Evolutionary conservation across 1,140 invertebrate genomes (phyloP).

Genomic region (Thaumetopoea pityocampa): DNA sequence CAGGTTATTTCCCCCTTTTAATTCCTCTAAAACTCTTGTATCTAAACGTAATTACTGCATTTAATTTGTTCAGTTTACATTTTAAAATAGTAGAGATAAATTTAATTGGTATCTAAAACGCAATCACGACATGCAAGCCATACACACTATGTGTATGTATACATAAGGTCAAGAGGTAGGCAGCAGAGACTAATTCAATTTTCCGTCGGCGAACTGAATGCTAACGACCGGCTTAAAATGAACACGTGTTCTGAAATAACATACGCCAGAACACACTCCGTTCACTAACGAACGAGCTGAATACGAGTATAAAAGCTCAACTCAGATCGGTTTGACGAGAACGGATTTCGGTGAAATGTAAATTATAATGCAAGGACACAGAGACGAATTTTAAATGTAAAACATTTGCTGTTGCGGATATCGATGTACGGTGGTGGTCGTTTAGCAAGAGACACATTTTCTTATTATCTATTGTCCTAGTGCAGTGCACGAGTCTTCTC

Average conservation of each 20-base stretch:
- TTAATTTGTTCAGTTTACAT: too few relatives aligned
- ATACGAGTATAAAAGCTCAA: conserved; percentile 12
- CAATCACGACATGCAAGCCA: conserved; percentile 16
- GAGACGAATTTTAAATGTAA: too few relatives aligned
- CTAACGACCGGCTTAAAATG: conserved; percentile 27
- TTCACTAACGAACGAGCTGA: conserved; percentile 12
- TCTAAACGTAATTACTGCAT: too few relatives aligned
- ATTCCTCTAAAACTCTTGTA: not conserved
- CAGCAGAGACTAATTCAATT: conserved; percentile 27
- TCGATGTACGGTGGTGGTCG: too few relatives aligned
- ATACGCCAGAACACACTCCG: conserved; percentile 18
- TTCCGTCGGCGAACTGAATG: conserved; percentile 21
- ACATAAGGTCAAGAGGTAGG: conserved; percentile 21
- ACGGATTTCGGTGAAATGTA: too few relatives aligned
- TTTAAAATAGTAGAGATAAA: conserved; percentile 1
- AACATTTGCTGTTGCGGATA: too few relatives aligned
- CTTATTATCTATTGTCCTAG: too few relatives aligned
- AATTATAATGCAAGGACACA: too few relatives aligned
- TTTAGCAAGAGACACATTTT: too few relatives aligned
- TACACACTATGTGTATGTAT: conserved; percentile 11
- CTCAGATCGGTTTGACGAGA: too few relatives aligned
- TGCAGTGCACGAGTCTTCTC: too few relatives aligned
- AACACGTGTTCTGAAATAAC: conserved; percentile 22
- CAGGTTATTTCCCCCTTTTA: not conserved
- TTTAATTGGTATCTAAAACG: conserved; percentile 16